Base-by-base conservation (phyloP, 2,797 vertebrate genomes). In the Podarcis siculus region DNA sequence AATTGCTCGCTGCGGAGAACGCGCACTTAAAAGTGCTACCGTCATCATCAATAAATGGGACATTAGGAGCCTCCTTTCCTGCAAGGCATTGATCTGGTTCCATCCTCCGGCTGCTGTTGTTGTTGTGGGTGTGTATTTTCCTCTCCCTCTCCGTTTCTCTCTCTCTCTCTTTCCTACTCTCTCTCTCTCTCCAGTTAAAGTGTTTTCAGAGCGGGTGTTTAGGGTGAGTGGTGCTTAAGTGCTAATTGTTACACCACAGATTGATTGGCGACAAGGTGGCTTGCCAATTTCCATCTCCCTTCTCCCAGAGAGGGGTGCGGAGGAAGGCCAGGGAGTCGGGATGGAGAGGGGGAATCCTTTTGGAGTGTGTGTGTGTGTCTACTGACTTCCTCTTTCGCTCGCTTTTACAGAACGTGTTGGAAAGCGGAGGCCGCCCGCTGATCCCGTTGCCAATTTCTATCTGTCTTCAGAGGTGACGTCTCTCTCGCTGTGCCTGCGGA, bases 171-270 rank as follows among this genome's bases (percentile, higher is more conserved):
- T 5, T 8, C 19, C 37, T 64, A 3, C 25, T 2, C 6, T 30
- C 84, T 79, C 82, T 2, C 82, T 75, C 88, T 90, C 92, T 85
- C 87, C 91, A 88, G 89, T 86, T 88, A 30, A 97, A 96, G 96
- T 96, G 96, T 97, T 97, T 96, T 97, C 94, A 95, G 94, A 96
- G 94, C 89, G 82, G 85, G 94, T 96, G 96, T 97, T 97, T 97
- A 96, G 96, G 92, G 87, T 94, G 97, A 97, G 96, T 96, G 96
- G 95, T 94, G 96, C 96, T 97, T 97, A 96, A 96, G 97, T 97
- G 97, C 97, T 97, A 97, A 97, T 97, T 97, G 97, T 97, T 96
- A 97, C 96, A 96, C 96, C 97, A 95, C 96, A 95, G 95, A 97
- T 97, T 97, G 97, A 97, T 97, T 95, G 96, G 97, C 95, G 96